Evolutionary conservation across 2,888 invertebrate species (phyloP), one percentile per base, ranked within the genome.

Genomic region (Teleogryllus oceanicus): DNA sequence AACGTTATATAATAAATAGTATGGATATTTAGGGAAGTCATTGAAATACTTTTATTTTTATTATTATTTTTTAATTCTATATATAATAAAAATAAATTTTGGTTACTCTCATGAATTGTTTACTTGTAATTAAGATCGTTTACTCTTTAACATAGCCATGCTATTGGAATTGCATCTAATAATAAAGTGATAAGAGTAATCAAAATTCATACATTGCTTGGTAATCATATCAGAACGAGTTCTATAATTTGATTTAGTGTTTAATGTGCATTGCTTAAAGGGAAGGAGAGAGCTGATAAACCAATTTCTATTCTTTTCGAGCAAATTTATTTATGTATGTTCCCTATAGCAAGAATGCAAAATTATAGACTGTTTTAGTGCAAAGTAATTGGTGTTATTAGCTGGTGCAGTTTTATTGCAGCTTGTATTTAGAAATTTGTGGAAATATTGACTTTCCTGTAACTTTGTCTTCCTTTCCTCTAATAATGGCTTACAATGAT

Each of bases 401-500:
- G 62, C n/a, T 62, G 62, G 62, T 62, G 62, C 16, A 62, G 13
- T 62, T 18, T 62, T 62, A 62, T 62, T 62, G 62, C 62, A 62
- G 20, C 74, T 74, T 78, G 20, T 18, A 62, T 62, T 62, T 18
- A 62, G 13, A 62, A 62, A 62, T 18, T 62, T 62, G 62, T 62
- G 50, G 74, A 76, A 80, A 78, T 77, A 62, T 13, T 62, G 62
- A n/a, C 11, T 62, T 62, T n/a, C n/a, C n/a, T 18, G 62, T 18
- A 62, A 62, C 62, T 24, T 24, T 18, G 62, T 62, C 13, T 62
- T 62, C n/a, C 62, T 62, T 62, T 62, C 62, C 62, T 62, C n/a
- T 62, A 62, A 62, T 62, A 62, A 37, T 76, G 75, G 80, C 78
- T 81, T 81, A 82, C 82, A 82, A 82, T 82, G 82, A 82, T 82